Evolutionary conservation across 2,113 vertebrate genomes (phyloP), one percentile per base, ranked within the genome.

Genomic region (Melanerpes aurifrons): DNA sequence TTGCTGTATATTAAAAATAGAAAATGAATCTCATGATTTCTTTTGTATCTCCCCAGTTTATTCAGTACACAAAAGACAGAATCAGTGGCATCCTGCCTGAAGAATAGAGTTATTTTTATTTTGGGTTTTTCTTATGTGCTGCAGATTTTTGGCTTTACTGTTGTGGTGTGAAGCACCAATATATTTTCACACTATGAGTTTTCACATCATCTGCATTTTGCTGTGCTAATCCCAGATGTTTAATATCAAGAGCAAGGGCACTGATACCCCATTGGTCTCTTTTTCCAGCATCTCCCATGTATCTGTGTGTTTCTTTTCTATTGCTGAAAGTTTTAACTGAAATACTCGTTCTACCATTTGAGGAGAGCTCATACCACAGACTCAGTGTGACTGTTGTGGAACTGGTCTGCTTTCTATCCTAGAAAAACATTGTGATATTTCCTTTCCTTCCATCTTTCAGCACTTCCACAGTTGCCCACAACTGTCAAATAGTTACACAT

Each of bases 21-120:
- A 68, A 96, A 96, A 92, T 92, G 85, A 97, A 97, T 96, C 81
- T 97, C 92, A 96, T 96, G 84, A 91, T 95, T 96, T 97, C 93
- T 83, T 93, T 96, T 95, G 82, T 87, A 83, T 90, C 72, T 96
- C 86, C 63, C 68, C 26, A 66, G 80, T 82, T 94, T 89, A 93
- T 94, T 94, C 93, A 94, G 45, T 64, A 83, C 83, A 89, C 88
- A 96, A 92, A 97, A 96, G 87, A 91, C 58, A 86, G 91, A 95
- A 95, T 93, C 92, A 86, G 77, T 72, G 82, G 45, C 73, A 93
- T 43, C 56, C 72, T 89, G 72, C 66, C 82, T 76, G 79, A 73
- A 37, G 61, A 93, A 93, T 12, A 83, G 37, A 5, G 82, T 68
- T 96, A 94, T 94, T 95, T 94, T 94, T 82, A 57, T 87, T 73